Evolutionary conservation across 2,888 invertebrate genomes (phyloP).

Genomic region (Parnassius orleans): DNA sequence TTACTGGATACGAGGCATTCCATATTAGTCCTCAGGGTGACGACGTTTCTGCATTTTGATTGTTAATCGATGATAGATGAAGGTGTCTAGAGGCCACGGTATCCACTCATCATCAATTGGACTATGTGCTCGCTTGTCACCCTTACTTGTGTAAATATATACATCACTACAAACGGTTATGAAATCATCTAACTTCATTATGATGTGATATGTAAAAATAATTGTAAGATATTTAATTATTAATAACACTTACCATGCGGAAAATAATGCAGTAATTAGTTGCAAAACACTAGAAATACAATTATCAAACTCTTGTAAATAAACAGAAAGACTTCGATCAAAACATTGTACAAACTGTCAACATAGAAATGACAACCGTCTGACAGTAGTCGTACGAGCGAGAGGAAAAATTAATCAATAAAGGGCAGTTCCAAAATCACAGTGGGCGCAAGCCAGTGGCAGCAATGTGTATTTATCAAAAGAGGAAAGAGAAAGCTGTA

Average conservation of each 20-base stretch:
- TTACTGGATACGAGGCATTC: too few relatives aligned
- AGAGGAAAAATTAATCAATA: slow-evolving; percentile 17
- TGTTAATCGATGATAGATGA: too few relatives aligned
- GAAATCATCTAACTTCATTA: too few relatives aligned
- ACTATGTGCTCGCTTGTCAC: too few relatives aligned
- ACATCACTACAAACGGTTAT: too few relatives aligned
- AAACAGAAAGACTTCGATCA: slow-evolving; percentile 12
- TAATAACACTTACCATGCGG: slow-evolving; percentile 9
- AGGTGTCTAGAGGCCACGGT: too few relatives aligned
- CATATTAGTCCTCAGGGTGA: too few relatives aligned
- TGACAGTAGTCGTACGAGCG: slow-evolving; percentile 17
- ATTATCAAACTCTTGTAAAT: slow-evolving; percentile 23
- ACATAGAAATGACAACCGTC: slow-evolving; percentile 13
- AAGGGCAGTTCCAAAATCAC: slow-evolving; percentile 14
- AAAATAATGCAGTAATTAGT: background rate
- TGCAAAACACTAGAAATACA: slow-evolving; percentile 14
- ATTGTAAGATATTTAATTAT: too few relatives aligned
- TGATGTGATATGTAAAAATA: too few relatives aligned
- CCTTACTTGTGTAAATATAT: too few relatives aligned
- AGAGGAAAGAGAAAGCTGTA: slow-evolving; percentile 1
- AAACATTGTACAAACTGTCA: slow-evolving; percentile 16
- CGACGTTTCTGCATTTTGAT: too few relatives aligned
- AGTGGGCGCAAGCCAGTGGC: background rate
- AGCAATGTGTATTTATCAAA: background rate
- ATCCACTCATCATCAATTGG: too few relatives aligned